Evolutionary conservation across 1,140 invertebrate genomes (phyloP).

Genomic region (Pseudomyrmex pallidus): DNA sequence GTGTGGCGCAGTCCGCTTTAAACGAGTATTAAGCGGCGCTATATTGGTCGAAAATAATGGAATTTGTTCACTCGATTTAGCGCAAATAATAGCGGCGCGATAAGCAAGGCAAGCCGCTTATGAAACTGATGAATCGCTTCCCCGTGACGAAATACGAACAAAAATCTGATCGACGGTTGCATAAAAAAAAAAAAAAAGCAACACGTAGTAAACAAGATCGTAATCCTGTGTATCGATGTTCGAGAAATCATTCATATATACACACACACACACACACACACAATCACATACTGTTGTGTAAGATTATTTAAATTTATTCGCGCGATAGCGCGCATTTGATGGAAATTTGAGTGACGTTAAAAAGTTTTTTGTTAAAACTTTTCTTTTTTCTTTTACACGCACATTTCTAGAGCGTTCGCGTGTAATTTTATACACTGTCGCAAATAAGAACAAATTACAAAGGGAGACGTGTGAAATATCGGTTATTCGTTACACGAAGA

Average conservation of each 20-base stretch:
- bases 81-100: conserved; percentile 33
- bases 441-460: too few relatives aligned
- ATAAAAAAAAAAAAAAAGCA: background rate
- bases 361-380: too few relatives aligned
- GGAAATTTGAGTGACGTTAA: too few relatives aligned
- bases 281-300: background rate
- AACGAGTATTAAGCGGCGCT: conserved; percentile 52
- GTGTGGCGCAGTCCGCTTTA: conserved; percentile 7
- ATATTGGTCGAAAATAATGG: conserved; percentile 45
- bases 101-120: conserved; percentile 17
- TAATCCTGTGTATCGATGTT: conserved; percentile 9
- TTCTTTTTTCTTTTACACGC: too few relatives aligned
- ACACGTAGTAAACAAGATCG: background rate
- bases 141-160: background rate
- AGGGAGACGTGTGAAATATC: too few relatives aligned
- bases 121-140: conserved; percentile 35
- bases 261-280: too few relatives aligned
- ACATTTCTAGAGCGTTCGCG: too few relatives aligned
- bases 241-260: background rate
- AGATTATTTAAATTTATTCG: conserved; percentile 24
- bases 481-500: too few relatives aligned
- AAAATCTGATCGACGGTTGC: conserved; percentile 23
- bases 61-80: conserved; percentile 40
- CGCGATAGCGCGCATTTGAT: too few relatives aligned
- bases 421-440: too few relatives aligned